phyloP scores from a whole-genome alignment of 2,888 invertebrate genomes.

The Apeira syringaria region DNA sequence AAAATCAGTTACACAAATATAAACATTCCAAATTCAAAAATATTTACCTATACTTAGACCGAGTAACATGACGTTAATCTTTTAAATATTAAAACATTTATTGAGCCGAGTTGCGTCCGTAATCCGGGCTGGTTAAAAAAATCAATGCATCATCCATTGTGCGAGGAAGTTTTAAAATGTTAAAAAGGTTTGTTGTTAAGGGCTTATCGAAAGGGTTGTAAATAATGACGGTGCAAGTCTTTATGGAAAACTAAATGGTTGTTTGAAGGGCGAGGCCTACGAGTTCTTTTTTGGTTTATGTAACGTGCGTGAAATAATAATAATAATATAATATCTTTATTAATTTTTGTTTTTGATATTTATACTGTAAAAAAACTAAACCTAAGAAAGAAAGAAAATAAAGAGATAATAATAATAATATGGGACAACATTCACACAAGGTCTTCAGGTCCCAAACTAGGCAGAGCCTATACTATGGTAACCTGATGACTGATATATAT shows the following conservation, averaged over 20 bases:
- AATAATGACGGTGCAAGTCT: constrained; percentile 80
- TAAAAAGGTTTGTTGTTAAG: constrained; percentile 80
- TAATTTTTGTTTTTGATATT: too few relatives aligned
- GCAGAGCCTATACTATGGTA: too few relatives aligned
- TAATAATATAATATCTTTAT: too few relatives aligned
- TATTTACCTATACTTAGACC: constrained; percentile 36
- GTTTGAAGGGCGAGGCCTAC: constrained; percentile 28
- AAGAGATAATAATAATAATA: too few relatives aligned
- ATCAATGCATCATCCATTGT: constrained; percentile 72
- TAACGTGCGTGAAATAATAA: constrained; percentile 26
- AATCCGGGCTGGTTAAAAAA: constrained; percentile 66
- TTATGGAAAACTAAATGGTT: constrained; percentile 74
- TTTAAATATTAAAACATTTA: constrained; percentile 83
- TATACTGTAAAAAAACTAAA: too few relatives aligned
- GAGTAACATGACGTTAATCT: constrained; percentile 78
- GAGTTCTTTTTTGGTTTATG: constrained; percentile 30
- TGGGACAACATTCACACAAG: too few relatives aligned
- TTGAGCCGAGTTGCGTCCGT: constrained; percentile 51
- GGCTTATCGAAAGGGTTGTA: constrained; percentile 78
- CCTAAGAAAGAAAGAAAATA: too few relatives aligned
- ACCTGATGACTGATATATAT: too few relatives aligned
- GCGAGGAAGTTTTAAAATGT: constrained; percentile 75
- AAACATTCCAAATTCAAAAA: constrained; percentile 48
- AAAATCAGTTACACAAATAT: constrained; percentile 53
- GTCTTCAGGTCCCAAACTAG: too few relatives aligned